Percentiles rank a stretch among this genome's conserved stretches.
Evolutionary conservation across 2,113 vertebrate species (phyloP).

Genomic region (Neotoma lepida): DNA sequence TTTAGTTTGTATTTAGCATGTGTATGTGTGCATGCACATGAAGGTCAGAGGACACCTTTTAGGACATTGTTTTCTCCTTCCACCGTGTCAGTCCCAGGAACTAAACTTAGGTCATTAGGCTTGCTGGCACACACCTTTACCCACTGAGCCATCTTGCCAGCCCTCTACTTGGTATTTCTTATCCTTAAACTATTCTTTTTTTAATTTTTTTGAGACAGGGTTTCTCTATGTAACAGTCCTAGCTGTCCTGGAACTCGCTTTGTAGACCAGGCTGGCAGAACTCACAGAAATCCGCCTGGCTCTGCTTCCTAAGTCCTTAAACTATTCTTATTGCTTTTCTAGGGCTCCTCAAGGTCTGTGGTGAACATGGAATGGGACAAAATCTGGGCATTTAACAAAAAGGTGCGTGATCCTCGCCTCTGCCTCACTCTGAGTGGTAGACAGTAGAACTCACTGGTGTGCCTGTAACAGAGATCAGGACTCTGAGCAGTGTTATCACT

Average conservation of each 20-base stretch:
- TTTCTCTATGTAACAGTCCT: too few species aligned
- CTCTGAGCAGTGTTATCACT: constrained; percentile 76
- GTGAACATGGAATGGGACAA: constrained; percentile 99
- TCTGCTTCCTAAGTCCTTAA: too few species aligned
- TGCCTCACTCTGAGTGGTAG: constrained; percentile 47
- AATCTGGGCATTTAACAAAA: constrained; percentile 99
- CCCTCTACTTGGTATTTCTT: background rate
- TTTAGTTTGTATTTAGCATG: background rate
- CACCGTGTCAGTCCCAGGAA: background rate
- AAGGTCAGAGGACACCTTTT: background rate
- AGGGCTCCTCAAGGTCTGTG: constrained; percentile 97
- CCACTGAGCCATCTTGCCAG: background rate
- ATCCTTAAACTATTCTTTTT: constrained; percentile 6
- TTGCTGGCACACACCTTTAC: background rate
- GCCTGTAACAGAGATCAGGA: constrained; percentile 75
- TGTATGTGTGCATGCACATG: background rate
- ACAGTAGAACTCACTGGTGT: constrained; percentile 69
- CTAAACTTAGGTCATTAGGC: background rate
- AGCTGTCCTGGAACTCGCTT: too few species aligned
- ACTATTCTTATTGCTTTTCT: constrained; percentile 23
- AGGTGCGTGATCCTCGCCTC: constrained; percentile 86
- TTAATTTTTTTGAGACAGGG: too few species aligned
- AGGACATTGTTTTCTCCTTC: background rate
- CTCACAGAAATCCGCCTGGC: too few species aligned
- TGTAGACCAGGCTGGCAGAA: too few species aligned